phyloP scores from a whole-genome alignment of 2,113 vertebrate genomes.

The Trochalopteron elliotii region DNA sequence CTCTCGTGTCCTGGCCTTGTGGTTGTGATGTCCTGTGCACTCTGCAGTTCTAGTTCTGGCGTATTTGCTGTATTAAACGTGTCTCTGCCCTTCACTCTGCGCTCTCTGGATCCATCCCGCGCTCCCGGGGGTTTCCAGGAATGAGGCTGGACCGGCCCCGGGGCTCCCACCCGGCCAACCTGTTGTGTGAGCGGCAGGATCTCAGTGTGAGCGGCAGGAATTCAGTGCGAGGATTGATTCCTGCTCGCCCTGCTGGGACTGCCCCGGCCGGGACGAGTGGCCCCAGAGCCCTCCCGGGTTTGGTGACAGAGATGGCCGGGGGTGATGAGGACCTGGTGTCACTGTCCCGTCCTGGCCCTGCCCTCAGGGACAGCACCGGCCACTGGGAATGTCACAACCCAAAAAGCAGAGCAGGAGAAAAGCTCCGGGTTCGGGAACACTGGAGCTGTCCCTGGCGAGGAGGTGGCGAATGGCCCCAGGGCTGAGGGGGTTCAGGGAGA shows the following conservation, averaged over 20 bases:
- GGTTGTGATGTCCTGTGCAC: not conserved
- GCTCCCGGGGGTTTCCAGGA: not conserved
- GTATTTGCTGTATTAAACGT: not conserved
- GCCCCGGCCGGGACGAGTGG: not conserved
- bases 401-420: not conserved
- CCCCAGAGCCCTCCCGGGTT: not conserved
- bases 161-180: not conserved
- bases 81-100: not conserved
- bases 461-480: not conserved
- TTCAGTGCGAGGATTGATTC: not conserved
- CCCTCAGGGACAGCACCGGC: not conserved
- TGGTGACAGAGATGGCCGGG: not conserved
- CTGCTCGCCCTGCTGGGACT: not conserved
- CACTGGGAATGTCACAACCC: rapidly evolving
- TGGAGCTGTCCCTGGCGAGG: not conserved
- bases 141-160: not conserved
- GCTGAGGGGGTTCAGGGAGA: not conserved
- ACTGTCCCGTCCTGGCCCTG: not conserved
- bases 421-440: not conserved
- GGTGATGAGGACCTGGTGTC: not conserved
- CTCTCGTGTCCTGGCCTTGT: not conserved
- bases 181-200: not conserved
- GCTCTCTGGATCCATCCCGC: not conserved
- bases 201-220: not conserved
- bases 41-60: not conserved